Evolutionary conservation across 1,140 invertebrate species (phyloP).

Genomic region (Lepidurus packardi): DNA sequence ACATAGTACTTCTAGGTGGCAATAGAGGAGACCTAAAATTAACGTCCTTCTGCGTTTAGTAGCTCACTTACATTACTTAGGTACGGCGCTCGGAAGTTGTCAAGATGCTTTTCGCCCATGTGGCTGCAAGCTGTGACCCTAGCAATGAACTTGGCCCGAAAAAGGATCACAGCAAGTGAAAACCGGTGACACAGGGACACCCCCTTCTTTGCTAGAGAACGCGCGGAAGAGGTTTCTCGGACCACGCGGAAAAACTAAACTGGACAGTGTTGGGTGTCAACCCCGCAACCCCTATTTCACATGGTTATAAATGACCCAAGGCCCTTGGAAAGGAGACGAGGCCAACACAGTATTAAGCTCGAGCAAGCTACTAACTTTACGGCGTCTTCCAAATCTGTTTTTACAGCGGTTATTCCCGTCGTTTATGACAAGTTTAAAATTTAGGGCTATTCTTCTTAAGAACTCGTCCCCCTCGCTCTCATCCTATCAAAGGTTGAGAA

Average conservation of each 20-base stretch:
- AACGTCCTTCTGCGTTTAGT: slow-evolving; percentile 15
- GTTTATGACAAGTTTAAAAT: neutral
- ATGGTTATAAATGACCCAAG: neutral
- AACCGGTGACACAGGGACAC: neutral
- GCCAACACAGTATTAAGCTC: too few relatives aligned
- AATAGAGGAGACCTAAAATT: slow-evolving; percentile 12
- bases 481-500: too few relatives aligned
- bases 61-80: slow-evolving; percentile 16
- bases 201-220: neutral
- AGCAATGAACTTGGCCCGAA: neutral
- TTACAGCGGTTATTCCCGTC: neutral
- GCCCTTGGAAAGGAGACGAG: too few relatives aligned
- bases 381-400: neutral
- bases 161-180: neutral
- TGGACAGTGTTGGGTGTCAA: slow-evolving; percentile 13
- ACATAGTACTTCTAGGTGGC: neutral
- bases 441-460: neutral
- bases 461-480: too few relatives aligned
- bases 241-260: neutral
- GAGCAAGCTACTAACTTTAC: neutral
- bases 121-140: slow-evolving; percentile 17
- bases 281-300: neutral
- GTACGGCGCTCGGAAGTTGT: slow-evolving; percentile 3
- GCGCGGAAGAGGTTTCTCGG: neutral
- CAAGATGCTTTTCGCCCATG: neutral